Evolutionary conservation across 2,888 invertebrate genomes (phyloP).

Genomic region (Parascotia fuliginaria): DNA sequence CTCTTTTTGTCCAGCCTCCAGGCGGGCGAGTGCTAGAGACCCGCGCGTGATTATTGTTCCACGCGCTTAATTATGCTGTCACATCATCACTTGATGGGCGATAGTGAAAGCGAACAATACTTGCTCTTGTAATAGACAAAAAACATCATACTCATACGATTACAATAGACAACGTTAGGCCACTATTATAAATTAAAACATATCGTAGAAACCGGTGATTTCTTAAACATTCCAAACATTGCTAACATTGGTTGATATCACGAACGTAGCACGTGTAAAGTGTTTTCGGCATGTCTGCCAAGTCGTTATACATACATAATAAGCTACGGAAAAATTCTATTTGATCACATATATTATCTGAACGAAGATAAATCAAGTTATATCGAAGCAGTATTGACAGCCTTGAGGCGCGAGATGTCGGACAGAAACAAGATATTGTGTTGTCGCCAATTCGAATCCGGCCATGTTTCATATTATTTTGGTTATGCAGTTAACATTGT

Average conservation of each 20-base stretch:
- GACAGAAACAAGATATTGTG: conserved; percentile 35
- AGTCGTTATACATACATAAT: conserved; percentile 44
- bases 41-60: conserved; percentile 77
- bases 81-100: conserved; percentile 79
- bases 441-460: conserved; percentile 29
- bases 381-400: conserved; percentile 41
- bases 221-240: conserved; percentile 30
- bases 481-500: conserved; percentile 16
- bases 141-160: conserved; percentile 42
- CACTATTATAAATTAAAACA: conserved; percentile 35
- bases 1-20: conserved; percentile 72
- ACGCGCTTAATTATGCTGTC: conserved; percentile 84
- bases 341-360: conserved; percentile 34
- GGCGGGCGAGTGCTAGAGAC: conserved; percentile 63
- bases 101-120: conserved; percentile 80
- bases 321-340: conserved; percentile 44
- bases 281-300: conserved; percentile 42
- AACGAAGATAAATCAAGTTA: conserved; percentile 50
- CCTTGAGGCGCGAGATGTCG: conserved; percentile 39
- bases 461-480: conserved; percentile 33
- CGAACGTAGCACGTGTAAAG: conserved; percentile 49
- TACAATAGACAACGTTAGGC: conserved; percentile 21
- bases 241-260: conserved; percentile 41
- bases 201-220: conserved; percentile 44
- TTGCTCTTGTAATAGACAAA: conserved; percentile 67